These are phyloP conservation scores for Cantharis rufa DNA, from an alignment of 2,888 invertebrate species.

Conservation along the genomic window DNA sequence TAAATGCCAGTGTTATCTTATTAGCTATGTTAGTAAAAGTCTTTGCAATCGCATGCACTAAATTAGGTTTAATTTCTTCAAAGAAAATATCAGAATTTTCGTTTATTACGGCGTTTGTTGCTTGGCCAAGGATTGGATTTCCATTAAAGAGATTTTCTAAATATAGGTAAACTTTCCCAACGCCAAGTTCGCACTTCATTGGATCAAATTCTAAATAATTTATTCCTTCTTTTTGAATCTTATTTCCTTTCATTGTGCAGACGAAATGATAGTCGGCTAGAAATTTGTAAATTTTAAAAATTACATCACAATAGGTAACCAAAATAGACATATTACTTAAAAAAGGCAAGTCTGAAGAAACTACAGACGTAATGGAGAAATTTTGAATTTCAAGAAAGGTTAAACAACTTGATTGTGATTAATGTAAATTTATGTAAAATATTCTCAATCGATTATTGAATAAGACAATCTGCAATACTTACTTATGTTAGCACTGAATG, in stretches of 20 bases:
- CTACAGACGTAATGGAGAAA: not conserved
- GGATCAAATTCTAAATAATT: slow-evolving; percentile 67
- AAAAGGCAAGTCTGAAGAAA: not conserved
- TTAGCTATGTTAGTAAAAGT: slow-evolving; percentile 73
- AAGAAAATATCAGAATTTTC: slow-evolving; percentile 69
- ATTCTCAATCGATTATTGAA: not conserved
- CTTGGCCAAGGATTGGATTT: slow-evolving; percentile 66
- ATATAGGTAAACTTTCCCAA: slow-evolving; percentile 64
- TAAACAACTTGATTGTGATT: not conserved
- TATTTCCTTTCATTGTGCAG: slow-evolving; percentile 66
- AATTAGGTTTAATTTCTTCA: slow-evolving; percentile 67
- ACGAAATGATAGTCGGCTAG: slow-evolving; percentile 69
- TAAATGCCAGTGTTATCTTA: slow-evolving; percentile 70
- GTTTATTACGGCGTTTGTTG: slow-evolving; percentile 69
- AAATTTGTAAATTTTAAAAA: slow-evolving; percentile 38
- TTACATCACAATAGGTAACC: not conserved
- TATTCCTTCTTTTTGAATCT: slow-evolving; percentile 61
- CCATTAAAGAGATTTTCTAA: slow-evolving; percentile 71
- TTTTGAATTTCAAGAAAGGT: not conserved
- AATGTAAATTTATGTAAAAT: not conserved
- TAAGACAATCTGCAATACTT: not conserved
- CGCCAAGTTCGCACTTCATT: slow-evolving; percentile 64
- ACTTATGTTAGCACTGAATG: slow-evolving; percentile 17
- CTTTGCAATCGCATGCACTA: slow-evolving; percentile 66
- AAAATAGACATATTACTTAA: not conserved